Percentiles rank a stretch among this genome's conserved stretches.
Conservation (phyloP, 2,113 vertebrate genomes). For the Apaloderma vittatum region DNA sequence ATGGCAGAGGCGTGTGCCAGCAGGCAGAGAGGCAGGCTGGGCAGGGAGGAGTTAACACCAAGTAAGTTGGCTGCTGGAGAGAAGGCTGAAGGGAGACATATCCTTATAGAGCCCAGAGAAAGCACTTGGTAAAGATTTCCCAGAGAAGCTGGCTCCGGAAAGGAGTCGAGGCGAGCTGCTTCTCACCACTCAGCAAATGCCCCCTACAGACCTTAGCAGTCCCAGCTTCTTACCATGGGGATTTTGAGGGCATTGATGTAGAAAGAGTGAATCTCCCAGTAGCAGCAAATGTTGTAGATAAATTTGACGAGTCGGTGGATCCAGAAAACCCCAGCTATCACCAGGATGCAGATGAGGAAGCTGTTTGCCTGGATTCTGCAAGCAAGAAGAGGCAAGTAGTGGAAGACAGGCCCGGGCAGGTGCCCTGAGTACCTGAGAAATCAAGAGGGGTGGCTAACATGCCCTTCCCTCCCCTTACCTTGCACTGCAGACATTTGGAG, state of each 20-base stretch:
- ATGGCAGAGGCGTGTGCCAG: not conserved
- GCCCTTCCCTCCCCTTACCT: slow-evolving; percentile 75
- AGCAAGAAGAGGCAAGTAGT: not conserved
- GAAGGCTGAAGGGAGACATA: not conserved
- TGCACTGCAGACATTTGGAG: slow-evolving; percentile 89
- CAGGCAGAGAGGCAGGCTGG: not conserved
- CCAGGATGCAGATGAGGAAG: slow-evolving; percentile 91
- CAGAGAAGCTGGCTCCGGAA: not conserved
- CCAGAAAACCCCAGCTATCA: slow-evolving; percentile 97
- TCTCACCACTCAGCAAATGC: not conserved
- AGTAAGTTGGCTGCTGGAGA: not conserved
- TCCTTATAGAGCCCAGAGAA: not conserved
- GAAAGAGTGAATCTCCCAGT: slow-evolving; percentile 98
- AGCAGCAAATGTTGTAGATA: slow-evolving; percentile 98
- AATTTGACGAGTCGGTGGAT: slow-evolving; percentile 95
- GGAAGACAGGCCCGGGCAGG: not conserved
- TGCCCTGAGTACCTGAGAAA: not conserved
- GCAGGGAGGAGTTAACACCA: not conserved
- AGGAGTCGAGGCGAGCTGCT: not conserved
- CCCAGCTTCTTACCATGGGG: slow-evolving; percentile 85
- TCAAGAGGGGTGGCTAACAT: not conserved
- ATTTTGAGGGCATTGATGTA: slow-evolving; percentile 94
- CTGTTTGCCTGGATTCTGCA: slow-evolving; percentile 92
- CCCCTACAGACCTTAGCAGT: fast-evolving
- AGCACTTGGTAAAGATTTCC: fast-evolving